A percentile compares a stretch with the other conserved stretches of the same genome.
These are phyloP conservation scores for Argyresthia goedartella DNA, from an alignment of 2,888 invertebrate genomes.

Conservation along the genomic window DNA sequence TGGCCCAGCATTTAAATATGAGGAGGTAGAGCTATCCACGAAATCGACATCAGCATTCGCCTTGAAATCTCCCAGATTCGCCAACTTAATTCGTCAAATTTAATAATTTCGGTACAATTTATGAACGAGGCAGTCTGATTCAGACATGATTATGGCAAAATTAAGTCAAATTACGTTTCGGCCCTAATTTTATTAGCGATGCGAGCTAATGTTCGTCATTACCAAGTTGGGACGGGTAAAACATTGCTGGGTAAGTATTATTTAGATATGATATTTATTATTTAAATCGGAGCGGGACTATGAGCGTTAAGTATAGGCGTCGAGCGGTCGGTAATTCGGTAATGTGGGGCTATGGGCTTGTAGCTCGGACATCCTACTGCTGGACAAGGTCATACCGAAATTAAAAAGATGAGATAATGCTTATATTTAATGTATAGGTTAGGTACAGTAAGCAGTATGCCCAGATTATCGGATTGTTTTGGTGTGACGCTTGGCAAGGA, in stretches of 20 bases:
- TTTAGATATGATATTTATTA: slow-evolving; percentile 69
- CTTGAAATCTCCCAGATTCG: not conserved
- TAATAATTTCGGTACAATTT: slow-evolving; percentile 30
- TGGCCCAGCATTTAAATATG: no score
- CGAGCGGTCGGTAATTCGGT: slow-evolving; percentile 58
- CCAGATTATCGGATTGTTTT: no score
- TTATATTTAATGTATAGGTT: no score
- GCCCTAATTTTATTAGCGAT: slow-evolving; percentile 66
- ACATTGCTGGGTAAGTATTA: slow-evolving; percentile 56
- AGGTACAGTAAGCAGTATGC: no score
- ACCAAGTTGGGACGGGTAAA: slow-evolving; percentile 36
- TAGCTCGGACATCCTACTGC: slow-evolving; percentile 11
- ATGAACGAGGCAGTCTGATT: slow-evolving; percentile 39
- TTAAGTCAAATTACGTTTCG: slow-evolving; percentile 55
- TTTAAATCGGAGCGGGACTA: slow-evolving; percentile 48
- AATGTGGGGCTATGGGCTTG: slow-evolving; percentile 57
- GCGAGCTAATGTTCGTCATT: slow-evolving; percentile 59
- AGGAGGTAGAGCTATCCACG: no score
- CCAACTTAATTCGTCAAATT: slow-evolving; percentile 22
- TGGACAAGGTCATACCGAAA: slow-evolving; percentile 45
- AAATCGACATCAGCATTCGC: no score
- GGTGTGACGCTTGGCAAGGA: no score
- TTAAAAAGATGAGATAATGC: no score
- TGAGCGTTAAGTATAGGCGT: slow-evolving; percentile 60
- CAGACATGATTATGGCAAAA: slow-evolving; percentile 53